Evolutionary conservation across 2,113 vertebrate species (phyloP), one percentile per base, ranked within the genome.

Genomic region (Oceanodroma tethys): DNA sequence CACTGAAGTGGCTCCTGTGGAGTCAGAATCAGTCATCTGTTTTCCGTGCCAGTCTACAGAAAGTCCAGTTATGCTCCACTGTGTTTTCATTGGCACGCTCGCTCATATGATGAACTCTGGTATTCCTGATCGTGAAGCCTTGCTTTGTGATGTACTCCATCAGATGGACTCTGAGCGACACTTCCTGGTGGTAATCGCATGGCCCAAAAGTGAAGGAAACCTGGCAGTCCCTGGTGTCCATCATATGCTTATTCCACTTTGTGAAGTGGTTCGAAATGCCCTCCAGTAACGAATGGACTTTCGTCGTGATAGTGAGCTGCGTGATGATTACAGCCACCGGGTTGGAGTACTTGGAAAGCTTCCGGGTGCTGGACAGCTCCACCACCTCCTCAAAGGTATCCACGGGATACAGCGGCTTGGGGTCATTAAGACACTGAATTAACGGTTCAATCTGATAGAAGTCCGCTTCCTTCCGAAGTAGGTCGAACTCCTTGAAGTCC

Each of bases 211-310:
- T 99, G 95, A 99, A 99, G 52, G 99, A 99, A 90, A 99, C 99
- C 96, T 99, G 99, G 95, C 99, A 99, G 98, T 99, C 99, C 97
- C 99, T 98, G 59, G 99, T 99, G 98, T 99, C 99, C 99, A 99
- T 99, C 99, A 99, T 99, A 96, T 99, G 99, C 97, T 99, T 99
- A 93, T 99, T 99, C 99, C 99, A 99, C 97, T 99, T 99, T 4
- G 99, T 99, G 94, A 99, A 99, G 97, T 99, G 98, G 98, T 99
- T 99, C 81, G 99, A 99, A 93, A 99, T 99, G 26, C 99, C 99
- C 93, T 99, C 99, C 55, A 99, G 98, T 45, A 99, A 97, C 1
- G 99, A 98, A 13, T 99, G 99, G 56, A 99, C 99, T 97, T 99
- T 99, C 0, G 99, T 99, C 0, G 99, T 99, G 96, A 99, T 99